Evolutionary conservation across 2,797 vertebrate species (phyloP), one percentile per base, ranked within the genome.

Genomic region (Darevskia nairensis): DNA sequence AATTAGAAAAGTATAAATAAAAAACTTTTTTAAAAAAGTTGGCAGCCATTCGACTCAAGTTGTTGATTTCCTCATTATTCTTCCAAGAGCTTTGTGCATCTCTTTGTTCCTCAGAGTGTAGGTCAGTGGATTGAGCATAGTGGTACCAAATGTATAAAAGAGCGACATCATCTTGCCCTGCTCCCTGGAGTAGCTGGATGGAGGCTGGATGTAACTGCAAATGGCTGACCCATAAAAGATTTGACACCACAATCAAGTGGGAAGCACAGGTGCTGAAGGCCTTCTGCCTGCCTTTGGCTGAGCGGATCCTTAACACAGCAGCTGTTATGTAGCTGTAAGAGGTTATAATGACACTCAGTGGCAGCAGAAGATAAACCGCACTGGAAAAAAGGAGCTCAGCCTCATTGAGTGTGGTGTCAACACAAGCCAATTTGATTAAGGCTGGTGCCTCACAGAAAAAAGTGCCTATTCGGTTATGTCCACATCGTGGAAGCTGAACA

Each of bases 41-140:
- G 39, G 55, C 27, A 44, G 7, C 61, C 41, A 29, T 5, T 46
- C 4, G 27, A 2, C 41, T 69, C 29, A 69, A 19, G 21, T 32
- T 29, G 46, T 50, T 13, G 10, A 50, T 50, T 29, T 71, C 27
- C 32, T 50, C 41, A 82, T 21, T 32, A 15, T 8, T 50, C 29
- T 82, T 9, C 61, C 17, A 32, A 93, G 86, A 35, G 89, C 79
- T 39, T 44, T 84, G 3, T 92, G 89, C 8, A 94, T 82, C 17
- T 94, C 93, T 85, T 94, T 93, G 84, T 93, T 93, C 86, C 93
- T 91, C 78, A 94, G 50, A 17, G 94, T 94, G 9, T 50, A 50
- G 46, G 11, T 50, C 46, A 50, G 10, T 50, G 46, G 46, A 3
- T 50, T 50, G 46, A 50, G 10, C 25, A 27, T 76, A 5, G 75